Percentiles rank a stretch among this genome's conserved stretches.
These are phyloP conservation scores for Malurus cyaneus DNA, from an alignment of 2,113 vertebrate species.

Conservation along the genomic window DNA sequence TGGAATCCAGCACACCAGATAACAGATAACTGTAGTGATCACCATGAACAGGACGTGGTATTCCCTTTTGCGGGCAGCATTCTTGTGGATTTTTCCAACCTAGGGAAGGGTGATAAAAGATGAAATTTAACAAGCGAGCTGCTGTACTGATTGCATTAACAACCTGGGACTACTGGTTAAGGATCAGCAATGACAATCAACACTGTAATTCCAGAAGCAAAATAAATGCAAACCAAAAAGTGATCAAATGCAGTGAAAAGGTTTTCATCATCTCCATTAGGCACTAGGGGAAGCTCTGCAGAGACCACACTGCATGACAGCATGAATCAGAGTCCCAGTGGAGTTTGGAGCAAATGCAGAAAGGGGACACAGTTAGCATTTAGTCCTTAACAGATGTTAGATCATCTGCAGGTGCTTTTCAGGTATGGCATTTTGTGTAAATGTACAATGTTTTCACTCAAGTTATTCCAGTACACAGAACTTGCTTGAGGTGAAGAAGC, in stretches of 20 bases:
- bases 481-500: background rate
- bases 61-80: slow-evolving; percentile 77
- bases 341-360: background rate
- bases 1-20: slow-evolving; percentile 83
- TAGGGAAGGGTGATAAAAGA: slow-evolving; percentile 18
- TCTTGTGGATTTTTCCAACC: slow-evolving; percentile 82
- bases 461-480: background rate
- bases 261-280: background rate
- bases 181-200: background rate
- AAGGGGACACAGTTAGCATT: background rate
- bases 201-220: background rate
- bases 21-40: slow-evolving; percentile 80
- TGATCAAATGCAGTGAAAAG: background rate
- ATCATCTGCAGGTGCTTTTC: background rate
- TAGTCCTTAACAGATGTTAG: background rate
- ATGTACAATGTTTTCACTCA: background rate
- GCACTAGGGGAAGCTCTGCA: background rate
- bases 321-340: background rate
- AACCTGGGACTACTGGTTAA: background rate
- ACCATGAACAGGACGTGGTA: slow-evolving; percentile 84
- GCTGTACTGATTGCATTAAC: background rate
- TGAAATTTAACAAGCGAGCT: background rate
- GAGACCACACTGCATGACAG: background rate
- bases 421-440: background rate
- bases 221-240: background rate